Base-by-base conservation (phyloP, 2,797 vertebrate species). In the Acipenser transmontanus region DNA sequence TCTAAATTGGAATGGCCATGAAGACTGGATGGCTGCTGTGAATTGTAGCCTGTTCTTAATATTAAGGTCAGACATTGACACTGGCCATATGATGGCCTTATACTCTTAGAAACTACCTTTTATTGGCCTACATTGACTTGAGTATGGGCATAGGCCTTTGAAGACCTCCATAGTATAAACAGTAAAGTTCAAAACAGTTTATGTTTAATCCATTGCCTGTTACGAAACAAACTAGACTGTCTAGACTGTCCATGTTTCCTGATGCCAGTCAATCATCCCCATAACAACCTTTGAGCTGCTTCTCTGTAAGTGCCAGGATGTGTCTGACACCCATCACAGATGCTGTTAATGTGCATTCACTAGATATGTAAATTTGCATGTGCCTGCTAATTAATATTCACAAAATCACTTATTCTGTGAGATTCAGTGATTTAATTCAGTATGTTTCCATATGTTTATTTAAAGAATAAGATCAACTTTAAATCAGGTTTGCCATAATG, bases 291-390 rank as follows among this genome's bases (percentile, higher is more conserved):
- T 51, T 50, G 52, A 69, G 73, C 57, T 52, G 47, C 20, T 61
- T 49, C 56, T 70, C 65, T 54, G 54, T 47, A 57, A 74, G 70
- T 52, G 71, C 71, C 61, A 59, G 56, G 68, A 73, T 73, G 74
- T 73, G 64, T 74, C 67, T 52, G 52, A 54, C 71, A 34, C 70
- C 70, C 60, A 47, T 61, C 76, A 67, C 80, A 78, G 77, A 77
- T 80, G 78, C 74, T 73, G 74, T 76, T 78, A 62, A 70, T 68
- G 74, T 73, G 71, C 68, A 68, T 78, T 78, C 70, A 68, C 70
- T 71, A 70, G 67, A 69, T 77, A 77, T 76, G 74, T 68, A 71
- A 75, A 73, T 81, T 47, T 73, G 66, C 69, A 69, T 61, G 67
- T 71, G 65, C 61, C 17, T 51, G 66, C 72, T 72, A 69, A 73